A percentile compares a stretch with the other conserved stretches of the same genome.
These are phyloP conservation scores for Idaea straminata DNA, from an alignment of 2,888 invertebrate species.

Conservation along the genomic window DNA sequence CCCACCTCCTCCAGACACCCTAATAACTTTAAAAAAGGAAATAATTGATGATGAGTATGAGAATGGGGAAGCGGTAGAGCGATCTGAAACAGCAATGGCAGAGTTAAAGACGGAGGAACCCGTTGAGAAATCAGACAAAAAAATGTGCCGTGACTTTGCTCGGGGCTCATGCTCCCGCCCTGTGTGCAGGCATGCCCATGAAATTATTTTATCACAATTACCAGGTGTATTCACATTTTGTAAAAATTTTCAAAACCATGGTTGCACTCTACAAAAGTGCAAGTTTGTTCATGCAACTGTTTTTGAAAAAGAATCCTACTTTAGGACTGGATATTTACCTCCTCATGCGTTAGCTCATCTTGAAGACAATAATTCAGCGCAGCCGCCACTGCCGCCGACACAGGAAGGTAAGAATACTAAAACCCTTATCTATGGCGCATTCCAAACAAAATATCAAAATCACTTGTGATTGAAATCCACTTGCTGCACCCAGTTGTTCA, in stretches of 20 bases:
- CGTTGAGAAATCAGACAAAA: conserved; percentile 16
- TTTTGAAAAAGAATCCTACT: conserved; percentile 58
- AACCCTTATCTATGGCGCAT: too few species aligned
- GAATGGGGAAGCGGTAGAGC: conserved; percentile 7
- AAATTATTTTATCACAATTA: conserved; percentile 49
- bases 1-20: conserved; percentile 46
- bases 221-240: conserved; percentile 58
- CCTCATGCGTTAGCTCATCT: conserved; percentile 48
- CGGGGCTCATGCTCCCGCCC: conserved; percentile 55
- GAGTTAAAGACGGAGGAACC: conserved; percentile 1
- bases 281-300: conserved; percentile 61
- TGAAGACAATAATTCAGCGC: conserved; percentile 28
- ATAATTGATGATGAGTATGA: conserved; percentile 39
- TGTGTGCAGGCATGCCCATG: conserved; percentile 51
- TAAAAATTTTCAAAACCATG: conserved; percentile 53
- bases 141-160: conserved; percentile 56
- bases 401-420: conserved; percentile 32
- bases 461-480: too few species aligned
- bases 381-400: conserved; percentile 34
- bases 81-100: conserved; percentile 2
- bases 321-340: conserved; percentile 52
- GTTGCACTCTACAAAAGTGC: conserved; percentile 49
- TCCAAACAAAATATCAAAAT: too few species aligned
- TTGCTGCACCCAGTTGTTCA: too few species aligned
- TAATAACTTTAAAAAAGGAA: conserved; percentile 41